Evolutionary conservation across 2,888 invertebrate genomes (phyloP).

Genomic region (Drosophila aldrichi): DNA sequence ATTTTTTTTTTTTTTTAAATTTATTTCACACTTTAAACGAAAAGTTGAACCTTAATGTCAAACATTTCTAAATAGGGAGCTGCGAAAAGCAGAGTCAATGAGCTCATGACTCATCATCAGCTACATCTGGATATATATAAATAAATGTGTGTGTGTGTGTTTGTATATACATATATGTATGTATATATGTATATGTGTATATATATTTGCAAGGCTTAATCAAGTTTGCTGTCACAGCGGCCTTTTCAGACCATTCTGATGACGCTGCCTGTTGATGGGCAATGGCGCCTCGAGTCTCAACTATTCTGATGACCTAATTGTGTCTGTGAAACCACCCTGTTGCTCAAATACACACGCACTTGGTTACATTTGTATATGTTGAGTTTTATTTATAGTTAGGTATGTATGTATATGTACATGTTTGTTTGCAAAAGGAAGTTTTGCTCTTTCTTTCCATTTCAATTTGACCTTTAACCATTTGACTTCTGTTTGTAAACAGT

Average conservation of each 20-base stretch:
- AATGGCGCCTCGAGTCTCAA: constrained; percentile 52
- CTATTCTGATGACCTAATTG: constrained; percentile 56
- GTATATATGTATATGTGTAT: not conserved
- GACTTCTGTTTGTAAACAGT: constrained; percentile 13
- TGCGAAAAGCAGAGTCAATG: constrained; percentile 19
- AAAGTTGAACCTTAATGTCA: constrained; percentile 4
- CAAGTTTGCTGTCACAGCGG: constrained; percentile 23
- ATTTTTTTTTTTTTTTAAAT: not conserved
- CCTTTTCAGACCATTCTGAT: constrained; percentile 21
- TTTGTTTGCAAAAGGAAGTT: constrained; percentile 2
- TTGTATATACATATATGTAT: not conserved
- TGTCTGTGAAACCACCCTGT: constrained; percentile 45
- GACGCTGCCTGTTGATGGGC: constrained; percentile 49
- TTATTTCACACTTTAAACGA: constrained; percentile 11
- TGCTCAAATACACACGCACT: constrained; percentile 22
- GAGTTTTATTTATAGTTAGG: not conserved
- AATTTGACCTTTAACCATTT: constrained; percentile 23
- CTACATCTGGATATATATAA: constrained; percentile 13
- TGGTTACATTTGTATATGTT: constrained; percentile 3
- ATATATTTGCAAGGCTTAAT: constrained; percentile 2
- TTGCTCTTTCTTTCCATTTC: not conserved
- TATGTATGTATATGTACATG: not conserved
- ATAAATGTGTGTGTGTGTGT: too few species aligned
- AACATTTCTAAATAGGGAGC: constrained; percentile 16
- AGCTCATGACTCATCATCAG: constrained; percentile 42